Percentiles rank a stretch among this genome's conserved stretches.
Conservation (phyloP, 1,140 invertebrate genomes). For the Bombus superbus region DNA sequence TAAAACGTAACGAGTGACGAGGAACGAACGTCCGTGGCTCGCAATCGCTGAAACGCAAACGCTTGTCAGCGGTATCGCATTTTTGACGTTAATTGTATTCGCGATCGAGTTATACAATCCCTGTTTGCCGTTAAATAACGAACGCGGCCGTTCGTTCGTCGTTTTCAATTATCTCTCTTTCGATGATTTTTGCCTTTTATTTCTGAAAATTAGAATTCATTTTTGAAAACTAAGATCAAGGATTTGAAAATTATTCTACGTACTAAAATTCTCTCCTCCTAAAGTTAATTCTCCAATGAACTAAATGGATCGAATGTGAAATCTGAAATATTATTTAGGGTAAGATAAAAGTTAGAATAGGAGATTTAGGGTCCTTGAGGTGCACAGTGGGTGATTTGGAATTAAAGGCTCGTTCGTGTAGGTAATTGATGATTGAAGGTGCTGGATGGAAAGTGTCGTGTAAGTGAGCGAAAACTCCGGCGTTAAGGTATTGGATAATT, state of each 20-base stretch:
- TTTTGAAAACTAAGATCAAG: background rate
- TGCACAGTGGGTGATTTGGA: background rate
- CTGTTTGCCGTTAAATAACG: background rate
- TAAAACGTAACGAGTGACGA: background rate
- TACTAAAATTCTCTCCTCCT: background rate
- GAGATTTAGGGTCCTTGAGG: no score
- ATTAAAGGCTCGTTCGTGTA: slow-evolving; percentile 11
- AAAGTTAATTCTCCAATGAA: background rate
- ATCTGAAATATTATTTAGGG: background rate
- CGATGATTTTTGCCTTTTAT: no score
- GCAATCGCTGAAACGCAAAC: background rate
- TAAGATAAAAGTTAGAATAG: no score
- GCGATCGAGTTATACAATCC: background rate
- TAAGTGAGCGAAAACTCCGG: slow-evolving; percentile 24
- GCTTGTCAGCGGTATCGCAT: slow-evolving; percentile 11
- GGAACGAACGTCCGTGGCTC: no score
- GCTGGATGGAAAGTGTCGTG: slow-evolving; percentile 6
- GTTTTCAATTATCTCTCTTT: background rate
- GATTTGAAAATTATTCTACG: background rate
- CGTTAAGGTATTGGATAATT: slow-evolving; percentile 31
- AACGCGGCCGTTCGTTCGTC: background rate
- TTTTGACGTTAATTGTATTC: slow-evolving; percentile 12
- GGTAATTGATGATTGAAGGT: slow-evolving; percentile 7
- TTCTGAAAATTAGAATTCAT: no score
- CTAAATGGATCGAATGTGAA: background rate